Base-by-base conservation (phyloP, 1,140 invertebrate genomes). In the Diachasma alloeum region DNA sequence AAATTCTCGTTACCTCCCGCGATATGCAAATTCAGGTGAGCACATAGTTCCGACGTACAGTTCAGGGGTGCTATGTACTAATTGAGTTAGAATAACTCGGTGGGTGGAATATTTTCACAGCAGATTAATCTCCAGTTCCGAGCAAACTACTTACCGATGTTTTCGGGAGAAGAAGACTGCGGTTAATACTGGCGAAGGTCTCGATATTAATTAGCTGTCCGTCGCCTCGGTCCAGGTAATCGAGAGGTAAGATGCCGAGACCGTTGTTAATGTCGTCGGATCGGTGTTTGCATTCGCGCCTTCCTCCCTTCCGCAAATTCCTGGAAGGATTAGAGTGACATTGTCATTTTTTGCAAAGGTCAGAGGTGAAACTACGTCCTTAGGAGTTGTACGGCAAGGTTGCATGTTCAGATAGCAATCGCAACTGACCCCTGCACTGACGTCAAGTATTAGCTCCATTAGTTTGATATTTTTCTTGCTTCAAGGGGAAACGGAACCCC, bases 151-250 rank as follows among this genome's bases (percentile, higher is more conserved):
- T 86, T 81, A 90, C 88, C 56, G 80, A 81, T 22, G 79, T 84
- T 80, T 88, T 88, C 2, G 85, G 85, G 9, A 87, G 78, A 0
- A 88, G 81, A 0, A 88, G 79, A 37, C 83, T 83, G 59, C 84
- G 85, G 83, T 88, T 89, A n/a, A 79, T 74, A 42, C 79, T 81
- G n/a, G 86, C 78, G 46, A 89, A 83, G 6, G 85, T 86, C 63
- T 90, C 87, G n/a, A 88, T 71, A 22, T 85, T 84, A 48, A 89
- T 89, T 17, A 89, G 76, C 31, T 89, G 78, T 19, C 87, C 86
- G 31, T 89, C 85, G 17, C 86, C 86, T 4, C 87, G 83, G 68
- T 89, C 87, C 22, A 87, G 80, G 66, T 87, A 89, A 78, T 90
- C 88, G 36, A 85, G 80, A 15, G 87, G 87, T 67, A 87, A 77